phyloP scores from a whole-genome alignment of 1,140 invertebrate species.

The Papilio xuthus region DNA sequence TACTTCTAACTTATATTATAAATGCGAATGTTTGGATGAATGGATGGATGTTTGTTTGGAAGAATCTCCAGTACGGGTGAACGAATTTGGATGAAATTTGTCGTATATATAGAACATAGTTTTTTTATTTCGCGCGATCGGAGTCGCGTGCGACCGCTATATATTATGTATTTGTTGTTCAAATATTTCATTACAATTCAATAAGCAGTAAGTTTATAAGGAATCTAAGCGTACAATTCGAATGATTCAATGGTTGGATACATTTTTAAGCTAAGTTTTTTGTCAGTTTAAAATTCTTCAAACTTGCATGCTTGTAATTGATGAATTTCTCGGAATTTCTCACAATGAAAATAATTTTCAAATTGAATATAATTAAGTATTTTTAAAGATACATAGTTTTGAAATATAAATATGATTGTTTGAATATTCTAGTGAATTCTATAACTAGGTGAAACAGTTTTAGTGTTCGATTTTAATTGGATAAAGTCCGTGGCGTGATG shows the following conservation, averaged over 20 bases:
- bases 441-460: background rate
- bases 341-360: background rate
- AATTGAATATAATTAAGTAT: background rate
- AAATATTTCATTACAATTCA: background rate
- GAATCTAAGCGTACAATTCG: background rate
- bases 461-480: conserved; percentile 15
- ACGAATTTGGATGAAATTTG: no score
- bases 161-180: background rate
- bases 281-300: background rate
- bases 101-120: no score
- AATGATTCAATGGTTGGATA: background rate
- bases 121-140: no score
- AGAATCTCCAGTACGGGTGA: no score
- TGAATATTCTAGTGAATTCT: background rate
- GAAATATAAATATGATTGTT: background rate
- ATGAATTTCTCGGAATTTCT: background rate
- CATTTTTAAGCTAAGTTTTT: background rate
- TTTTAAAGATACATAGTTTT: background rate
- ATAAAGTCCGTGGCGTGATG: conserved; percentile 11
- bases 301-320: background rate
- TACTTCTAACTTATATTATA: no score
- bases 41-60: no score
- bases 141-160: no score
- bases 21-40: no score
- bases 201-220: background rate